Evolutionary conservation across 2,113 vertebrate genomes (phyloP).

Genomic region (Labeo catla): DNA sequence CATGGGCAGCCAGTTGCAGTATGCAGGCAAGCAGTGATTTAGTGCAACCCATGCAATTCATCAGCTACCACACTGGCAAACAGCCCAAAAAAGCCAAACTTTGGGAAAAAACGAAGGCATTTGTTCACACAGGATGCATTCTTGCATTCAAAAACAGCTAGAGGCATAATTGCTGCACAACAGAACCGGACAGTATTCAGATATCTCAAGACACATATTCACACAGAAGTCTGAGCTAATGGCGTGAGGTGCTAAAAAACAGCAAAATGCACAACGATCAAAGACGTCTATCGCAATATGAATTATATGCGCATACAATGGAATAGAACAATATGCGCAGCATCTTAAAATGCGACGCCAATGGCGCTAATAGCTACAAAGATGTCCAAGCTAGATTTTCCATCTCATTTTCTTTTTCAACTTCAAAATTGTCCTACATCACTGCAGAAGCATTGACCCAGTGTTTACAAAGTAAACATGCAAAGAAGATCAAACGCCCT

Average conservation of each 20-base stretch:
- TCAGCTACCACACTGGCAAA: not conserved
- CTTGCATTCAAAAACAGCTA: not conserved
- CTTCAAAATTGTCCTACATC: not conserved
- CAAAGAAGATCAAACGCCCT: too few relatives aligned
- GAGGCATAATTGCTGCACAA: not conserved
- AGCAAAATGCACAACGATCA: not conserved
- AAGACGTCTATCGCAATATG: not conserved
- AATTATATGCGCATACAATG: too few relatives aligned
- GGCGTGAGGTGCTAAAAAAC: not conserved
- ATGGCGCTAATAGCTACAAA: not conserved
- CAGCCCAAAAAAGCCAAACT: not conserved
- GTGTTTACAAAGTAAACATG: too few relatives aligned
- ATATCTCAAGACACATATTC: not conserved
- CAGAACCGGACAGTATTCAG: not conserved
- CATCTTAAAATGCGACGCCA: not conserved
- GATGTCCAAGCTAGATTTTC: not conserved
- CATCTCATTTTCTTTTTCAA: not conserved
- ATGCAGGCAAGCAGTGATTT: constrained; percentile 14
- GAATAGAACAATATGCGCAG: not conserved
- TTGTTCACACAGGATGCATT: constrained; percentile 21
- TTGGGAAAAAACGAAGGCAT: not conserved
- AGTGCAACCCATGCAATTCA: constrained; percentile 11
- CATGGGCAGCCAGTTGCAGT: constrained; percentile 9
- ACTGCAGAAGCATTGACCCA: not conserved
- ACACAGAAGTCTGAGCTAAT: not conserved